Evolutionary conservation across 2,797 vertebrate species (phyloP).

Genomic region (Todus mexicanus): DNA sequence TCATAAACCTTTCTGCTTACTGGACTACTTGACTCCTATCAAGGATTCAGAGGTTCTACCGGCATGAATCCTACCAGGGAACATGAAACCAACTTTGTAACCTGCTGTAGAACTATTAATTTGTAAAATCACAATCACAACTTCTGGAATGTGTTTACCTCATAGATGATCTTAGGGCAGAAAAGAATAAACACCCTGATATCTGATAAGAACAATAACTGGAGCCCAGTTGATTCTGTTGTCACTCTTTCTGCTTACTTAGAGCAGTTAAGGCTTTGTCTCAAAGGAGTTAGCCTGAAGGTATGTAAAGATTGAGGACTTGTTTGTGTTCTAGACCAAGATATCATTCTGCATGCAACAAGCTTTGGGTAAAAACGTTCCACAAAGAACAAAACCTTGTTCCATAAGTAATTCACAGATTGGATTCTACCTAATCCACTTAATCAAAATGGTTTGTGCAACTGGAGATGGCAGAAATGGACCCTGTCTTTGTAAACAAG

Average conservation of each 20-base stretch:
- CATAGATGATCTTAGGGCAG: not conserved
- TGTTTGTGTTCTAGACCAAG: not conserved
- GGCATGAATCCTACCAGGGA: not conserved
- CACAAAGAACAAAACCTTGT: not conserved
- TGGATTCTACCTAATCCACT: no score
- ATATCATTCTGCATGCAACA: not conserved
- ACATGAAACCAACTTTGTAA: not conserved
- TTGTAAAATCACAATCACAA: not conserved
- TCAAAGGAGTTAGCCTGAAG: not conserved
- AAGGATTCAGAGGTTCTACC: not conserved
- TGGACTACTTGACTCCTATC: not conserved
- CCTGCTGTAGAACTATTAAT: not conserved
- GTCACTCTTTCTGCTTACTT: not conserved
- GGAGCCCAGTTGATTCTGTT: not conserved
- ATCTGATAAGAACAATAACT: not conserved
- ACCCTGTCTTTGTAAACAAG: not conserved
- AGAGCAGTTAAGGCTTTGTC: not conserved
- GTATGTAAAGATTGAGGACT: not conserved
- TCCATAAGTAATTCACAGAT: not conserved
- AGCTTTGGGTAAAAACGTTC: not conserved
- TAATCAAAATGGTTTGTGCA: not conserved
- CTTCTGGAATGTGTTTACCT: not conserved
- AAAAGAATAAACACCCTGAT: not conserved
- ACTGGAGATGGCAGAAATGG: not conserved
- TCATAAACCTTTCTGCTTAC: not conserved